These are phyloP conservation scores for Mungos mungo DNA, from an alignment of 2,113 vertebrate species.

Conservation along the genomic window DNA sequence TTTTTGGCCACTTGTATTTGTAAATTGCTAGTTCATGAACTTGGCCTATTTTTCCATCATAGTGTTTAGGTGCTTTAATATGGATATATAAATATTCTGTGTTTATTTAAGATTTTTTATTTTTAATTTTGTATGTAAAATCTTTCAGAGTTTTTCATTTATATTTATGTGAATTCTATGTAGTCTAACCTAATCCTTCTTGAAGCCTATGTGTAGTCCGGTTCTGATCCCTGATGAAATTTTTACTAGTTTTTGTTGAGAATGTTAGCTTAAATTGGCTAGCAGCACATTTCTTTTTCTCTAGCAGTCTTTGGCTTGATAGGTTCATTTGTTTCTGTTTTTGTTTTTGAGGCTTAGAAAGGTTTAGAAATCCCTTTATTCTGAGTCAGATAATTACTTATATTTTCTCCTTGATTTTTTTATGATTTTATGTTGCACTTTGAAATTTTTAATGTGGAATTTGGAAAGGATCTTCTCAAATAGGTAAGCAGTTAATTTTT, in stretches of 20 bases:
- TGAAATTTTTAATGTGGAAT: conserved; percentile 8
- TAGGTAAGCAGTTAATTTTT: neutral
- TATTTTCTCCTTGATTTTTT: neutral
- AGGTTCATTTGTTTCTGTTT: neutral
- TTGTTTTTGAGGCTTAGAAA: neutral
- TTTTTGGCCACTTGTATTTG: neutral
- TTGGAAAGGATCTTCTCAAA: conserved; percentile 11
- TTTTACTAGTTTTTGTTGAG: neutral
- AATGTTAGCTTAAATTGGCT: neutral
- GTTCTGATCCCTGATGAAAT: neutral
- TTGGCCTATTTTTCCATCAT: neutral
- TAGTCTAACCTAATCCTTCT: neutral
- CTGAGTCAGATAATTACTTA: neutral
- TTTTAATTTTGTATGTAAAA: neutral
- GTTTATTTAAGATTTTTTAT: neutral
- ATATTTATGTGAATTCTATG: neutral
- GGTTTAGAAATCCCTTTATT: neutral
- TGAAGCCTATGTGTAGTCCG: neutral
- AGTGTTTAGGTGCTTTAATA: neutral
- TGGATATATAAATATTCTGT: neutral
- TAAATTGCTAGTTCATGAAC: neutral
- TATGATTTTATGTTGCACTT: neutral
- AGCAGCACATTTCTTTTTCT: neutral
- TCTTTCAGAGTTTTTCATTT: neutral
- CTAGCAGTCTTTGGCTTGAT: neutral